These are phyloP conservation scores for Falco punctatus DNA, from an alignment of 2,113 vertebrate genomes.

Conservation along the genomic window DNA sequence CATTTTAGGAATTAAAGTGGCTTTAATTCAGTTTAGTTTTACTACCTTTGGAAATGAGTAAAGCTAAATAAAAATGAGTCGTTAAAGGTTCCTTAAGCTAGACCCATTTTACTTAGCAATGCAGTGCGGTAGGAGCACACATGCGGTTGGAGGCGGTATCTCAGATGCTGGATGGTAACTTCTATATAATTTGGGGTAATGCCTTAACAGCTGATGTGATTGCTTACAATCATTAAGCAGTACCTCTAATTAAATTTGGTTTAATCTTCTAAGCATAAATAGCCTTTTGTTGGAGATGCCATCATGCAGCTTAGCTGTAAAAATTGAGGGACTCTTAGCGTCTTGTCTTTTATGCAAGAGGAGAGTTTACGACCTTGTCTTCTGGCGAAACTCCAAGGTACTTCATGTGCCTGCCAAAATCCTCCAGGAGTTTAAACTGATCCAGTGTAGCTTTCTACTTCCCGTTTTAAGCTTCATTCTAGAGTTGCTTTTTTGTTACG, in stretches of 20 bases:
- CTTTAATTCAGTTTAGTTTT: slow-evolving; percentile 28
- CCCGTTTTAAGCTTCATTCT: slow-evolving; percentile 29
- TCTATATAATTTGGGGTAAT: background rate
- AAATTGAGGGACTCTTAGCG: background rate
- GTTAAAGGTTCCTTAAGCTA: background rate
- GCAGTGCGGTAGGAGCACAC: background rate
- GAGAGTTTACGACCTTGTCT: slow-evolving; percentile 22
- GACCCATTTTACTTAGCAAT: background rate
- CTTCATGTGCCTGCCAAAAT: slow-evolving; percentile 49
- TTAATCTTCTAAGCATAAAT: background rate
- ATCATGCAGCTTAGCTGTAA: background rate
- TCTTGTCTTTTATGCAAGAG: background rate
- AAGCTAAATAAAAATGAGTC: background rate
- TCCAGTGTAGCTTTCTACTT: slow-evolving; percentile 21
- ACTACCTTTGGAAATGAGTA: background rate
- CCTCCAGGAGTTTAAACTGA: slow-evolving; percentile 30
- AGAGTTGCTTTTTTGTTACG: slow-evolving; percentile 6
- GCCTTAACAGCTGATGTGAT: background rate
- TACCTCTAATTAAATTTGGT: slow-evolving; percentile 21
- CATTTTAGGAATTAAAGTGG: background rate
- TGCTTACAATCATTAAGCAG: background rate
- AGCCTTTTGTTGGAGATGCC: background rate
- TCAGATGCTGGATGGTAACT: background rate
- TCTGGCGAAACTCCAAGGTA: slow-evolving; percentile 1
- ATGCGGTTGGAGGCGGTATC: background rate